Base-by-base conservation (phyloP, 2,888 invertebrate genomes). In the Oeneis ivallda region DNA sequence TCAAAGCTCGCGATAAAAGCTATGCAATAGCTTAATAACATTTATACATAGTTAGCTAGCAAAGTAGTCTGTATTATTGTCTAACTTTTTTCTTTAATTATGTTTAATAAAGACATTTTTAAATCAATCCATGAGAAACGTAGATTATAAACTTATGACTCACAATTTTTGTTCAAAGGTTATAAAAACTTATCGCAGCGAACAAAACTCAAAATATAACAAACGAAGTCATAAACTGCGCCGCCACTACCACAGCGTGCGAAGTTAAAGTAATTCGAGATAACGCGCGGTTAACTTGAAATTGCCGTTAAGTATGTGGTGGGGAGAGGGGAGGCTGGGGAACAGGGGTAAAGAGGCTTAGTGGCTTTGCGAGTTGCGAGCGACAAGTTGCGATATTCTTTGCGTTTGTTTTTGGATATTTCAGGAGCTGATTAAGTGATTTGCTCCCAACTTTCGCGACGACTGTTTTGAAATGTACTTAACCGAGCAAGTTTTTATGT, bases 241-340 rank as follows among this genome's bases (percentile, higher is more conserved):
- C 74, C 74, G 41, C 62, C 70, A 49, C 47, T 49, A 60, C 49
- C 58, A 59, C 11, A 49, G 59, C 71, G 72, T 70, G 69, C 75
- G 70, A 80, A 80, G 79, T 80, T 74, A 70, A 71, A 70, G 74
- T 76, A 76, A 79, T 79, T 74, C 76, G 75, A 84, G 80, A 82
- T 85, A 83, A 83, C 81, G 79, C 75, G 70, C 71, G 76, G 79
- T 75, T 77, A 79, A 79, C 80, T 82, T 76, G 78, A 82, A 85
- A 86, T 89, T 85, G 82, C 81, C 82, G 82, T 81, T 89, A 89
- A 89, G 89, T 89, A 86, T 87, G 86, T 86, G 87, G 85, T 81
- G 82, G 84, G 78, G 79, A 79, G 6, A 19, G 49, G 83, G 85
- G 83, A 84, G 13, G 37, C 1, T n/a, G 85, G 85, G 82, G 26